These are phyloP conservation scores for Harpegnathos saltator DNA, from an alignment of 1,140 invertebrate species.

Conservation along the genomic window DNA sequence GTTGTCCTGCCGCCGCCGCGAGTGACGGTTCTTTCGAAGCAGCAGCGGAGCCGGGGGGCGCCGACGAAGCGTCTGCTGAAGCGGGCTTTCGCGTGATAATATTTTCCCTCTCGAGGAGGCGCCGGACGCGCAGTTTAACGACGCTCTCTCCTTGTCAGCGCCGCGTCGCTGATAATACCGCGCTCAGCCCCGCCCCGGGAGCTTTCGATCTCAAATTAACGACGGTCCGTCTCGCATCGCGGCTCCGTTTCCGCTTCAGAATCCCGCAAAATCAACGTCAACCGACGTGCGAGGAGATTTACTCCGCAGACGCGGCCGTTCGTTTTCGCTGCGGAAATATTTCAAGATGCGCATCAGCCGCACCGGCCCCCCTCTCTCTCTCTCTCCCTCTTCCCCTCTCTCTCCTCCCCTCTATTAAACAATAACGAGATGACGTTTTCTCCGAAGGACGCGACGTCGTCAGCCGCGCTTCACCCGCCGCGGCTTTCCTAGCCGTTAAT, in stretches of 20 bases:
- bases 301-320: background rate
- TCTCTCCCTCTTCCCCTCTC: too few species aligned
- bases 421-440: conserved; percentile 43
- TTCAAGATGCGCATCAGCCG: background rate
- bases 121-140: conserved; percentile 23
- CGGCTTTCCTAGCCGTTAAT: conserved; percentile 51
- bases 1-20: conserved; percentile 33
- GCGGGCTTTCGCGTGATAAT: conserved; percentile 35
- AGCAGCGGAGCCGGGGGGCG: conserved; percentile 12
- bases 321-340: background rate
- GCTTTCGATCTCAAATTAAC: conserved; percentile 5
- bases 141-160: background rate
- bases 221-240: background rate
- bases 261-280: background rate
- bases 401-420: too few species aligned
- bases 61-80: background rate
- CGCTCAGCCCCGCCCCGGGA: background rate
- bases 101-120: conserved; percentile 22
- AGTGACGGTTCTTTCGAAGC: conserved; percentile 48
- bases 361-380: background rate
- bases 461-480: conserved; percentile 24
- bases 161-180: background rate
- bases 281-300: background rate
- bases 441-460: conserved; percentile 31
- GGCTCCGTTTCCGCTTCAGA: background rate